These are phyloP conservation scores for Muricea muricata DNA, from an alignment of 92 coral and sea anemone genomes.

Conservation along the genomic window DNA sequence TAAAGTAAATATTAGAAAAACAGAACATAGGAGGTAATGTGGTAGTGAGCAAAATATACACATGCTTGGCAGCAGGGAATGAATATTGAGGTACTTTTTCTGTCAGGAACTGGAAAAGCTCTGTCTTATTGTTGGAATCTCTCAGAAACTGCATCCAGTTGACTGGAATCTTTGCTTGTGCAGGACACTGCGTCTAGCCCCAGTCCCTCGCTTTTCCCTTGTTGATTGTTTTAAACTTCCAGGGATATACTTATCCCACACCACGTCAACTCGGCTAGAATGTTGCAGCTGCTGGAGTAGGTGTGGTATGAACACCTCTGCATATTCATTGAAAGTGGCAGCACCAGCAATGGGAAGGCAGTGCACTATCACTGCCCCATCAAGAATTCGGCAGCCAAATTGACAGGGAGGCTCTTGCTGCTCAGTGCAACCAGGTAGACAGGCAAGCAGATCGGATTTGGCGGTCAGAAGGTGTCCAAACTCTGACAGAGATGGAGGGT, in stretches of 20 bases:
- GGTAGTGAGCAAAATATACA: too few species aligned
- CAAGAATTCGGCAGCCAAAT: conserved; percentile 57
- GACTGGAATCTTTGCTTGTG: conserved; percentile 63
- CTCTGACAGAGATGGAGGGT: conserved; percentile 61
- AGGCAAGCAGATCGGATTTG: conserved; percentile 43
- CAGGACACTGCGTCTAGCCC: too few species aligned
- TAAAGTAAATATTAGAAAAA: too few species aligned
- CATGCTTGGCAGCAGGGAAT: not conserved
- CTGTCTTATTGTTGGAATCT: conserved; percentile 50
- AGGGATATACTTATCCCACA: conserved; percentile 47
- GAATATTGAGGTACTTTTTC: too few species aligned
- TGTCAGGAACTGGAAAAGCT: conserved; percentile 58
- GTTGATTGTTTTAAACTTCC: conserved; percentile 55
- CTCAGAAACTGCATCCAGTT: conserved; percentile 60
- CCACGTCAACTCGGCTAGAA: conserved; percentile 49
- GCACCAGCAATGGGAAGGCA: conserved; percentile 47
- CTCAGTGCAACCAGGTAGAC: conserved; percentile 8
- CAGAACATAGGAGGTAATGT: too few species aligned
- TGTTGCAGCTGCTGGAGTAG: conserved; percentile 21
- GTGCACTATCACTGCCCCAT: conserved; percentile 57
- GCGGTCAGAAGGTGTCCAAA: conserved; percentile 45
- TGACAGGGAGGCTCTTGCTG: not conserved
- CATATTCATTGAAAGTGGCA: conserved; percentile 51
- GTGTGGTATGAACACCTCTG: conserved; percentile 44
- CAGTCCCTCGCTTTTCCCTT: conserved; percentile 60